Evolutionary conservation across 2,113 vertebrate species (phyloP).

Genomic region (Atrichornis clamosus): DNA sequence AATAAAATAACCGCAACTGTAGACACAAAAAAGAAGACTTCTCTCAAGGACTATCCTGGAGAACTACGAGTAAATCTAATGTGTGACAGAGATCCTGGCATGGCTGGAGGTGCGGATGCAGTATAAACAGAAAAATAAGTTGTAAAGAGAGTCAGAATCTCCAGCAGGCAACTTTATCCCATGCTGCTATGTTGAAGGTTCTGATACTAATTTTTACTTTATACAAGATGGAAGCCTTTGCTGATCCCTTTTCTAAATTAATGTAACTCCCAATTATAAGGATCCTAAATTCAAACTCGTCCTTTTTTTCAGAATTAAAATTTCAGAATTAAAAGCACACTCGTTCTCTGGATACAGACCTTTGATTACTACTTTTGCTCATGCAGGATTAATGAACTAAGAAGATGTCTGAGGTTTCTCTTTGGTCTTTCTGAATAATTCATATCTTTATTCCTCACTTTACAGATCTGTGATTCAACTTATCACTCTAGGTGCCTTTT

Average conservation of each 20-base stretch:
- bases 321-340: background rate
- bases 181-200: background rate
- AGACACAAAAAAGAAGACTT: background rate
- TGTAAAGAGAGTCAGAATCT: background rate
- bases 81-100: background rate
- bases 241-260: background rate
- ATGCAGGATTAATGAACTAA: background rate
- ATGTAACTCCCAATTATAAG: background rate
- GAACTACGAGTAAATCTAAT: background rate
- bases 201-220: background rate
- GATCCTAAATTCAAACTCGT: background rate
- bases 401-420: background rate
- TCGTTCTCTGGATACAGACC: background rate
- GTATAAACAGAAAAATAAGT: background rate
- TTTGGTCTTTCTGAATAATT: background rate
- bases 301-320: background rate
- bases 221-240: background rate
- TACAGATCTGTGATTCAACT: background rate
- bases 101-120: background rate
- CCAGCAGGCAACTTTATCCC: background rate
- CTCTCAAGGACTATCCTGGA: background rate
- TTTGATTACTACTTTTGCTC: background rate
- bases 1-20: background rate
- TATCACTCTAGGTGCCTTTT: background rate
- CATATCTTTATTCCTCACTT: background rate